Evolutionary conservation across 2,888 invertebrate species (phyloP).

Genomic region (Epirrhoe tristata): DNA sequence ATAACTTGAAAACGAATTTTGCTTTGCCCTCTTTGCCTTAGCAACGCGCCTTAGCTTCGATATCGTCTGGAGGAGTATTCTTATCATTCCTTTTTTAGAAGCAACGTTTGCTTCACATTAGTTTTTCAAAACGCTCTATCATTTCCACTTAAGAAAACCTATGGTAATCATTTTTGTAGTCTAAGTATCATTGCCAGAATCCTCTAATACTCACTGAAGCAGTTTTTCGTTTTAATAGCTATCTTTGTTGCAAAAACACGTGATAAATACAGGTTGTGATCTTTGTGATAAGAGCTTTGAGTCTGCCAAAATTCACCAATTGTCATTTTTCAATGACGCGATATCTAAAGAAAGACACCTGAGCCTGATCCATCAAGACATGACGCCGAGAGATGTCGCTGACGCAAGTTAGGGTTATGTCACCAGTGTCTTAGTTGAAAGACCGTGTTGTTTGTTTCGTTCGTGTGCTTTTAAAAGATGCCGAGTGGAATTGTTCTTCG

Average conservation of each 20-base stretch:
- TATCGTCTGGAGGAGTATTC: neutral
- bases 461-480: neutral
- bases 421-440: slow-evolving; percentile 33
- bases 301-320: slow-evolving; percentile 64
- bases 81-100: neutral
- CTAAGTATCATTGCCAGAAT: slow-evolving; percentile 16
- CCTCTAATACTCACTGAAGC: slow-evolving; percentile 21
- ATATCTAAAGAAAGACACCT: slow-evolving; percentile 59
- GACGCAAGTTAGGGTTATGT: slow-evolving; percentile 50
- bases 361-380: slow-evolving; percentile 55
- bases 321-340: slow-evolving; percentile 58
- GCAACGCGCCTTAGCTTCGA: slow-evolving; percentile 8
- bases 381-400: slow-evolving; percentile 45
- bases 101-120: too few relatives aligned
- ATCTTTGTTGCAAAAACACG: slow-evolving; percentile 34
- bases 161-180: slow-evolving; percentile 1
- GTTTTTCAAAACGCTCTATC: neutral
- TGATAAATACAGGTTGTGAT: slow-evolving; percentile 50
- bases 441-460: slow-evolving; percentile 5
- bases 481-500: neutral
- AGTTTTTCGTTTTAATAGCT: slow-evolving; percentile 28
- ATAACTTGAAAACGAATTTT: slow-evolving; percentile 16
- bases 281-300: slow-evolving; percentile 52
- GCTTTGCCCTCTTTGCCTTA: slow-evolving; percentile 9
- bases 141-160: neutral